Conservation (phyloP, 2,797 vertebrate genomes). For the Menidia menidia region DNA sequence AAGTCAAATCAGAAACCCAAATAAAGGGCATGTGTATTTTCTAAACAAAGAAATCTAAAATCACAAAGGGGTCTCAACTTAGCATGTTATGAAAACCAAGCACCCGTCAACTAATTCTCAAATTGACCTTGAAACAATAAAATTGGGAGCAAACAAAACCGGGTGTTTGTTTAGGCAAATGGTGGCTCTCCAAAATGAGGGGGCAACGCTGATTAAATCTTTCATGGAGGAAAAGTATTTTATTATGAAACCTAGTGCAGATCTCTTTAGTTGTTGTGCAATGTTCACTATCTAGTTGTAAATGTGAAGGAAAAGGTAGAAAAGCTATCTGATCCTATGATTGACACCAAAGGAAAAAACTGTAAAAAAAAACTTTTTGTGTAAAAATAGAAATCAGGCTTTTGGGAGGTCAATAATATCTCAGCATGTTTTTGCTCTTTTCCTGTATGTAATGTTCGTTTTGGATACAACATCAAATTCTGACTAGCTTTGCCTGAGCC, state of each 20-base stretch:
- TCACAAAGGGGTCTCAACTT: too few relatives aligned
- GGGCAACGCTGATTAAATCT: not conserved
- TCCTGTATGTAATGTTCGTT: too few relatives aligned
- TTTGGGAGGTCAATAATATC: too few relatives aligned
- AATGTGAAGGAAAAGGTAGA: too few relatives aligned
- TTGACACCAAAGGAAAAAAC: too few relatives aligned
- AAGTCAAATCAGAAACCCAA: conserved; percentile 11
- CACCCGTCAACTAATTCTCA: not conserved
- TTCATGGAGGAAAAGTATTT: not conserved
- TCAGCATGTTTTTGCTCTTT: too few relatives aligned
- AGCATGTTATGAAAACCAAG: too few relatives aligned
- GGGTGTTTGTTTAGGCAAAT: not conserved
- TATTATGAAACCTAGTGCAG: not conserved
- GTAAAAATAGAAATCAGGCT: too few relatives aligned
- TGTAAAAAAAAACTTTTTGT: too few relatives aligned
- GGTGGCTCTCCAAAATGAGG: not conserved
- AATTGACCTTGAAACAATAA: not conserved
- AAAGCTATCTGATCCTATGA: too few relatives aligned
- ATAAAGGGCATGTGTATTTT: not conserved
- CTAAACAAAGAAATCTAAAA: not conserved
- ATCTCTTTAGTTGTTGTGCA: not conserved
- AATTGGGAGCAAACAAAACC: not conserved
- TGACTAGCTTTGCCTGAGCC: too few relatives aligned
- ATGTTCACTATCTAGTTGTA: not conserved
- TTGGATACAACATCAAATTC: too few relatives aligned